Evolutionary conservation across 2,113 vertebrate genomes (phyloP).

Genomic region (Saiga tatarica): DNA sequence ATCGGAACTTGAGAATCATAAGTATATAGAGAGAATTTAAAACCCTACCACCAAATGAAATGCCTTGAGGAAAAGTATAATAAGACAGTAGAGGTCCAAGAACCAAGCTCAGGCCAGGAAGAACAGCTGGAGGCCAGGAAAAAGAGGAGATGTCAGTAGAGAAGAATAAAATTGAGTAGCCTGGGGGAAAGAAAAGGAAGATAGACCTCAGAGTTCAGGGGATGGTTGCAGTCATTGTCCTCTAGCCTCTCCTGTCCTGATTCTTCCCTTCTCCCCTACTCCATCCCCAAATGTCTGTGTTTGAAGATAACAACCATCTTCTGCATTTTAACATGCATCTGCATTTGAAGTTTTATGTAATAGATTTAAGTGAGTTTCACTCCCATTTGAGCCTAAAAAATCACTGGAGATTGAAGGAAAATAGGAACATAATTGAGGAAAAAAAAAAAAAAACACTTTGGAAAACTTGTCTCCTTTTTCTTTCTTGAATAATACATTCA

Average conservation of each 20-base stretch:
- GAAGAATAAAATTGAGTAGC: not conserved
- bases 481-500: conserved; percentile 51
- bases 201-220: not conserved
- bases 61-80: not conserved
- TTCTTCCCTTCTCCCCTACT: fast-evolving
- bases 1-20: not conserved
- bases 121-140: not conserved
- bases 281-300: not conserved
- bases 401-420: conserved; percentile 18
- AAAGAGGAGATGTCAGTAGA: not conserved
- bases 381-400: not conserved
- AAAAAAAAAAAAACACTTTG: not conserved
- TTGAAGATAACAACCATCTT: not conserved
- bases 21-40: not conserved
- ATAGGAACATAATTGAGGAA: not conserved
- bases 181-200: not conserved
- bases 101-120: not conserved
- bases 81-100: not conserved
- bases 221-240: not conserved
- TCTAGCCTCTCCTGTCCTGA: not conserved
- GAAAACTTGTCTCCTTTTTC: conserved; percentile 13
- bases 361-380: conserved; percentile 11
- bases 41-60: not conserved
- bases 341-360: not conserved
- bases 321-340: not conserved